Evolutionary conservation across 2,888 invertebrate genomes (phyloP).

Genomic region (Ommatoiulus sabulosus): DNA sequence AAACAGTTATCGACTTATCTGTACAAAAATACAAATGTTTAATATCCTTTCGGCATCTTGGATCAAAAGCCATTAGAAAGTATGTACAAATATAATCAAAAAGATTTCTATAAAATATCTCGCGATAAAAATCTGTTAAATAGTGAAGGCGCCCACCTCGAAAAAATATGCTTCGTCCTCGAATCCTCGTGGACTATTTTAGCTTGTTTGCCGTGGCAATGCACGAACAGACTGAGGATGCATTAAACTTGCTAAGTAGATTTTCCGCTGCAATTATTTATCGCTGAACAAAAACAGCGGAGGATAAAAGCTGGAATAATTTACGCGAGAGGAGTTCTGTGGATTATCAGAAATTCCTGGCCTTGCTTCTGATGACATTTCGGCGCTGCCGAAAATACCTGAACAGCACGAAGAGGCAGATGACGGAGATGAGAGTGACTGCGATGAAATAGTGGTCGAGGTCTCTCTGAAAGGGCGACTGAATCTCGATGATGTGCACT

Average conservation of each 20-base stretch:
- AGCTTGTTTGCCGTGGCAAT: not conserved
- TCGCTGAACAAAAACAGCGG: not conserved
- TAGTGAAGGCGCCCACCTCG: conserved; percentile 3
- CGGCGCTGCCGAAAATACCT: conserved; percentile 54
- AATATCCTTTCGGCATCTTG: not conserved
- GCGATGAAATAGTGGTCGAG: conserved; percentile 58
- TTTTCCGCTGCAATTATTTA: not conserved
- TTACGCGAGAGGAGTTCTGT: not conserved
- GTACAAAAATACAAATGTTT: conserved; percentile 18
- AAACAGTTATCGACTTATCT: not conserved
- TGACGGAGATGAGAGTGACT: conserved; percentile 57
- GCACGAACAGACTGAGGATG: not conserved
- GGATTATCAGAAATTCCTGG: conserved; percentile 32
- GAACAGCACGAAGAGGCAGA: conserved; percentile 57
- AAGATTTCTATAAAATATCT: conserved; percentile 8
- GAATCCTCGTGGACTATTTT: not conserved
- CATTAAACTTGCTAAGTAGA: not conserved
- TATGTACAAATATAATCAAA: conserved; percentile 27
- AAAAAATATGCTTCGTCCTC: not conserved
- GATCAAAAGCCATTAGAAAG: conserved; percentile 7
- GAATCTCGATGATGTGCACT: conserved; percentile 38
- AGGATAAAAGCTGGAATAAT: not conserved
- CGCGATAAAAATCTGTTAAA: conserved; percentile 13
- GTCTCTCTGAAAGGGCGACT: conserved; percentile 54
- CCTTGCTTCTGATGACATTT: not conserved